Percentiles rank a stretch among this genome's conserved stretches.
Conservation (phyloP, 2,797 vertebrate species). For the Vultur gryphus region DNA sequence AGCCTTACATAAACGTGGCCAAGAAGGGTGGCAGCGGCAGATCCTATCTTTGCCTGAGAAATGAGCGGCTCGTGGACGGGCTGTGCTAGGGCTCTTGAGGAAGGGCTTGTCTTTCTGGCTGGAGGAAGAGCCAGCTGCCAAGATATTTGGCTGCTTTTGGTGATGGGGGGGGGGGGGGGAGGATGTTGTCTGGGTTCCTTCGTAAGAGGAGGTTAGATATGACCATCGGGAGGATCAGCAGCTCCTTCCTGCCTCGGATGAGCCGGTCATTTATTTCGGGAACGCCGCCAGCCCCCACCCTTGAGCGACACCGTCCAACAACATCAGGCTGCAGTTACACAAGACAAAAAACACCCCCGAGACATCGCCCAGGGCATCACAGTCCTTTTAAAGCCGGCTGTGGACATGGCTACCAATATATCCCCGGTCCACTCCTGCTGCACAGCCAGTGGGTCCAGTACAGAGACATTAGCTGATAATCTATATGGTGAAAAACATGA, state of each 20-base stretch:
- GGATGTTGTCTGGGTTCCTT: neutral
- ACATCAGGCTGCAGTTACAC: neutral
- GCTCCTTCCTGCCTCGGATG: neutral
- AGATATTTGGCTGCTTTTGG: neutral
- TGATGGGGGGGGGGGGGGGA: no score
- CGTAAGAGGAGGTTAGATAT: neutral
- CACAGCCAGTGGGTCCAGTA: rapidly evolving
- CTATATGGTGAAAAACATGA: neutral
- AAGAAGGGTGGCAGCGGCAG: neutral
- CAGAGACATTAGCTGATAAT: neutral
- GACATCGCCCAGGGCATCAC: neutral
- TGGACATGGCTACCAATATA: neutral
- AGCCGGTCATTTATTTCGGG: neutral
- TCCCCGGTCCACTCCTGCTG: no score
- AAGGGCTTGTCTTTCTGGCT: neutral
- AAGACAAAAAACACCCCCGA: neutral
- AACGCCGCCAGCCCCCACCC: neutral
- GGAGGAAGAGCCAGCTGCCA: neutral
- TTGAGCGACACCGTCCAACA: neutral
- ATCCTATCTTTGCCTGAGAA: neutral
- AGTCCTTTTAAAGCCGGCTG: neutral
- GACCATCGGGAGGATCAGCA: neutral
- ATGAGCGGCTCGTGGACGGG: neutral
- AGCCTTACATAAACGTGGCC: neutral
- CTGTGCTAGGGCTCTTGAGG: neutral